A percentile compares a stretch with the other conserved stretches of the same genome.
These are phyloP conservation scores for Mastacembelus armatus DNA, from an alignment of 2,797 vertebrate species.

Conservation along the genomic window DNA sequence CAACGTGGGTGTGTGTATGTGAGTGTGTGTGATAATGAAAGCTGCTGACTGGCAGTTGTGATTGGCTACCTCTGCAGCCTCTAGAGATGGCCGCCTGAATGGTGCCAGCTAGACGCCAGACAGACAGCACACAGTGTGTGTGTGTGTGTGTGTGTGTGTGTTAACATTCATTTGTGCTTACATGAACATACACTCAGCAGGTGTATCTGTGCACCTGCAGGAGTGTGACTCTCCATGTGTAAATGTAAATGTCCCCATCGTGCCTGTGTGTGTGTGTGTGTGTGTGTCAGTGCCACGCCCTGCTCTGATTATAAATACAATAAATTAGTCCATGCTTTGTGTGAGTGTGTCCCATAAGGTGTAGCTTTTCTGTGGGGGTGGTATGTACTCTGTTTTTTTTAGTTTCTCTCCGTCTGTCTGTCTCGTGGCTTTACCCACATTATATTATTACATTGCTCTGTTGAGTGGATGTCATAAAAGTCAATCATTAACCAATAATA, in stretches of 20 bases:
- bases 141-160: conserved; percentile 30
- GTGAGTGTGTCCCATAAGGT: conserved; percentile 10
- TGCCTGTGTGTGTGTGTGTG: conserved; percentile 4
- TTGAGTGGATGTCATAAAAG: conserved; percentile 10
- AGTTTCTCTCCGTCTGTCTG: neutral
- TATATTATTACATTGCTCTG: neutral
- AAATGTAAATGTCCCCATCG: neutral
- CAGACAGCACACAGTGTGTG: conserved; percentile 56
- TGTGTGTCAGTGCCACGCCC: conserved; percentile 23
- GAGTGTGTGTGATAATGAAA: conserved; percentile 67
- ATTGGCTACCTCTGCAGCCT: conserved; percentile 67
- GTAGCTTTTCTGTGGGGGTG: conserved; percentile 9
- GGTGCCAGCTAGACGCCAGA: conserved; percentile 78
- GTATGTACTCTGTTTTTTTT: neutral
- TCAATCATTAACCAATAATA: conserved; percentile 47
- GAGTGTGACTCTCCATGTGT: conserved; percentile 7
- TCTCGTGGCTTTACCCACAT: neutral
- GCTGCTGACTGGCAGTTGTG: conserved; percentile 67
- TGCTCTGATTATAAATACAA: conserved; percentile 45
- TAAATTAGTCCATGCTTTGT: conserved; percentile 27
- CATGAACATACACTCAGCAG: conserved; percentile 34
- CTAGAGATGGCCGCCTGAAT: conserved; percentile 68
- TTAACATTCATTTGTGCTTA: conserved; percentile 11
- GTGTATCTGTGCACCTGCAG: conserved; percentile 45
- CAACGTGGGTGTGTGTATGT: conserved; percentile 21